These are phyloP conservation scores for Laticauda colubrina DNA, from an alignment of 2,113 vertebrate species.

Conservation along the genomic window DNA sequence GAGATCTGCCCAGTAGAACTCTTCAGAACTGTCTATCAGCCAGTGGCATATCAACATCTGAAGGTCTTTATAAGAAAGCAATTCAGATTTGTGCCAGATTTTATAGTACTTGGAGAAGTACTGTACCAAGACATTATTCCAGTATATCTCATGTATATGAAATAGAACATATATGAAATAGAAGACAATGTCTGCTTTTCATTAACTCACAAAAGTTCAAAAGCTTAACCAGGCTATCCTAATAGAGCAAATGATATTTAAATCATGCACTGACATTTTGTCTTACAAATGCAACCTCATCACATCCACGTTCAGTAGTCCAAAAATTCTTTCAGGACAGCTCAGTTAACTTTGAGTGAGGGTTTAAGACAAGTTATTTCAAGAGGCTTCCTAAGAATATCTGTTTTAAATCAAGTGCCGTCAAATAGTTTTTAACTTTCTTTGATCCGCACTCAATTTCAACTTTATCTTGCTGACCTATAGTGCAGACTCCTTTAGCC, in stretches of 20 bases:
- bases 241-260: slow-evolving; percentile 43
- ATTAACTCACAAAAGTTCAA: slow-evolving; percentile 33
- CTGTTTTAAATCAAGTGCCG: slow-evolving; percentile 72
- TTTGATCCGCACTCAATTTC: slow-evolving; percentile 70
- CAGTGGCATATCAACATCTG: background rate
- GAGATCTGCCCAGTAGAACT: background rate
- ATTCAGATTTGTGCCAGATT: background rate
- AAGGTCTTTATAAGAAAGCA: background rate
- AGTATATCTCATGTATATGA: background rate
- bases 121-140: background rate
- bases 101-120: background rate
- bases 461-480: slow-evolving; percentile 60
- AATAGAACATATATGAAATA: background rate
- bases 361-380: slow-evolving; percentile 63
- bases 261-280: slow-evolving; percentile 46
- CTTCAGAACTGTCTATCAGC: background rate
- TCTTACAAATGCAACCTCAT: slow-evolving; percentile 36
- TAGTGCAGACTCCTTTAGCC: slow-evolving; percentile 52
- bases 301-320: slow-evolving; percentile 48
- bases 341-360: slow-evolving; percentile 59
- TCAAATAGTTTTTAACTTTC: slow-evolving; percentile 71
- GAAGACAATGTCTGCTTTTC: slow-evolving; percentile 25
- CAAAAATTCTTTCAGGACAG: slow-evolving; percentile 67
- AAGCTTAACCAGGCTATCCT: background rate
- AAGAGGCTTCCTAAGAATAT: slow-evolving; percentile 51